Evolutionary conservation across 37 sponge, comb jelly and placozoan species (phyloP).

Genomic region (Lycopodina hypogea): DNA sequence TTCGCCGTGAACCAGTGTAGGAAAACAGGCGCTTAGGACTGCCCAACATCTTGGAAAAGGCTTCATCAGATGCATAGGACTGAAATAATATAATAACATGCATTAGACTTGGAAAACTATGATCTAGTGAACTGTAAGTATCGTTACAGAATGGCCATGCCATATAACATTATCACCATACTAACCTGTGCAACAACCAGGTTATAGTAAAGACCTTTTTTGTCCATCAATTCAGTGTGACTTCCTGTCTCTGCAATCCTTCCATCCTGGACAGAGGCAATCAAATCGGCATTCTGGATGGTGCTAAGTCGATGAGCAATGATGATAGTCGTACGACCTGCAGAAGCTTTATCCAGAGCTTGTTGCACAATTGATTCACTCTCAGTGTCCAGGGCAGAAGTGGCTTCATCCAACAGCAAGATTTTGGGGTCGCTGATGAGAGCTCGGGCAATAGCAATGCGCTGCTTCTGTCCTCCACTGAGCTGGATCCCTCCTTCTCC

Average conservation of each 20-base stretch:
- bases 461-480: slow-evolving; percentile 92
- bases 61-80: slow-evolving; percentile 8
- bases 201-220: slow-evolving; percentile 80
- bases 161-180: no score
- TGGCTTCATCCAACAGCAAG: slow-evolving; percentile 90
- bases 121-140: no score
- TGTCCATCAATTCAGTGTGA: slow-evolving; percentile 73
- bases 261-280: slow-evolving; percentile 64
- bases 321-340: slow-evolving; percentile 85
- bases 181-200: slow-evolving; percentile 79
- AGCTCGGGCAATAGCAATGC: slow-evolving; percentile 90
- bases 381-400: slow-evolving; percentile 91
- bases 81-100: neutral
- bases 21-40: neutral
- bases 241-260: slow-evolving; percentile 69
- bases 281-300: slow-evolving; percentile 75
- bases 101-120: neutral
- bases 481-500: slow-evolving; percentile 86
- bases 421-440: slow-evolving; percentile 79
- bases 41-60: neutral
- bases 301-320: slow-evolving; percentile 89
- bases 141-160: no score
- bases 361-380: slow-evolving; percentile 84
- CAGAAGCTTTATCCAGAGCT: slow-evolving; percentile 76
- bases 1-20: neutral